Evolutionary conservation across 2,113 vertebrate genomes (phyloP).

Genomic region (Natator depressus): DNA sequence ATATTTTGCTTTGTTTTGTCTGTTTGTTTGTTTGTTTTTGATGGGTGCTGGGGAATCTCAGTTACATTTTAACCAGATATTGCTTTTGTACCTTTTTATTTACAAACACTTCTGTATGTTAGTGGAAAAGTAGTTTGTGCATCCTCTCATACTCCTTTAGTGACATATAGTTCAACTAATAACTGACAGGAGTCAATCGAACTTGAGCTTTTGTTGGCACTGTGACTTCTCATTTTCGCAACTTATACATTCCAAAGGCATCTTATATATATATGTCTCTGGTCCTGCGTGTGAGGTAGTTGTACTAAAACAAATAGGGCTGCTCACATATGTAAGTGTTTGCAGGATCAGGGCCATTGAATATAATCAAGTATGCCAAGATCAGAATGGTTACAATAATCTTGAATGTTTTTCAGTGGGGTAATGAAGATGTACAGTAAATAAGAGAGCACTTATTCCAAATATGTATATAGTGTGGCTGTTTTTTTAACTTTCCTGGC

Average conservation of each 20-base stretch:
- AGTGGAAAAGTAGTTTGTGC: background rate
- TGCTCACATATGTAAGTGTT: background rate
- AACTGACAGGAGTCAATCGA: background rate
- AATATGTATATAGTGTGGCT: background rate
- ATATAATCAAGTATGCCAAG: background rate
- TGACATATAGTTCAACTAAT: background rate
- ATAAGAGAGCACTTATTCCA: background rate
- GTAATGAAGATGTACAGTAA: background rate
- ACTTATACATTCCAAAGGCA: background rate
- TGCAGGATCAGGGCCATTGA: background rate
- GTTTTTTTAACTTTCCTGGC: background rate
- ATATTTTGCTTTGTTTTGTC: constrained; percentile 49
- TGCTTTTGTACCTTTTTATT: background rate
- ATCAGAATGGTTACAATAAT: background rate
- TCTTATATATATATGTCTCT: background rate
- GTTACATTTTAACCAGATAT: constrained; percentile 33
- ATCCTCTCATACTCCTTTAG: constrained; percentile 19
- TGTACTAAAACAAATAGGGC: background rate
- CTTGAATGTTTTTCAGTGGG: accelerated
- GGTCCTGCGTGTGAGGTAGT: background rate
- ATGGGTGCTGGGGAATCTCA: background rate
- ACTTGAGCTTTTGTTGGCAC: background rate
- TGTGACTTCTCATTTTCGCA: background rate
- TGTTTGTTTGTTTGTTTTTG: constrained; percentile 39
- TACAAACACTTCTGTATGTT: background rate